Conservation (phyloP, 2,888 invertebrate species). For the Melanchra persicariae region DNA sequence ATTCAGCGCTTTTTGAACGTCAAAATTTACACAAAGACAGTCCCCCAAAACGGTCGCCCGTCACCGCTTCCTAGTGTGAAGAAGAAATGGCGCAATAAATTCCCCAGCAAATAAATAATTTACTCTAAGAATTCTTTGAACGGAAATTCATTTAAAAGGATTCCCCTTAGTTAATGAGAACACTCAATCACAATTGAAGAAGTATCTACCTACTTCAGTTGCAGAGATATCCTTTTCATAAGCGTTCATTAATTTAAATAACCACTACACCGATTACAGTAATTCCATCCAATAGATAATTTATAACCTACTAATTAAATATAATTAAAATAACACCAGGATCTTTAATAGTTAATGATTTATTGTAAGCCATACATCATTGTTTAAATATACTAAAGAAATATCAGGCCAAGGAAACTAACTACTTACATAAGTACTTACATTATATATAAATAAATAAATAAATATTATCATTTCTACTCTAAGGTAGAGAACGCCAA, state of each 20-base stretch:
- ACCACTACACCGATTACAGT: conserved; percentile 1
- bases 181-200: neutral
- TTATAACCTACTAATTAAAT: conserved; percentile 12
- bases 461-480: conserved; percentile 18
- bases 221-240: conserved; percentile 8
- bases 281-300: neutral
- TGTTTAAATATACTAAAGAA: conserved; percentile 38
- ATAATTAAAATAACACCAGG: neutral
- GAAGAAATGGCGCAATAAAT: no score
- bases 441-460: no score
- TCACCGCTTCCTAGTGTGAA: no score
- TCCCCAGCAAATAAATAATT: no score
- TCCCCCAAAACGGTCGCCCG: no score
- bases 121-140: no score
- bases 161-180: neutral
- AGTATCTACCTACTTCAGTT: neutral
- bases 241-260: neutral
- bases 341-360: neutral
- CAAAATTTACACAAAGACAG: no score
- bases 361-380: conserved; percentile 13
- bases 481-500: neutral
- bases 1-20: neutral
- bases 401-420: conserved; percentile 36
- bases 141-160: no score
- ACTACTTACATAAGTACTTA: no score